Evolutionary conservation across 2,888 invertebrate species (phyloP), one percentile per base, ranked within the genome.

Genomic region (Myopa testacea): DNA sequence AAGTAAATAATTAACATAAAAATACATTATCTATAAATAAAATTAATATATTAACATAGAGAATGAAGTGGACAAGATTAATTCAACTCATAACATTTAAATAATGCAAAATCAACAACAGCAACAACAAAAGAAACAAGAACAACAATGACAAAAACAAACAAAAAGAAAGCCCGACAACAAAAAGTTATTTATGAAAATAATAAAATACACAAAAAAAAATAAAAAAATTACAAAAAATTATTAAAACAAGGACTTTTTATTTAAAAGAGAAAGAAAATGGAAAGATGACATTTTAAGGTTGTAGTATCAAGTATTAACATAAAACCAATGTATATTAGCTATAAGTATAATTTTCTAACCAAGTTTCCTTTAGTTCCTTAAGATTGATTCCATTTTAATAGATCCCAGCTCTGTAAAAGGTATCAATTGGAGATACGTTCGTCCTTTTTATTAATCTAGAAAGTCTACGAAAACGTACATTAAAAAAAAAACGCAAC

Each of bases 111-210:
- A 68, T 38, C 68, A 75, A 69, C 55, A 75, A 75, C 16, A 45
- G 4, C 70, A 70, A 50, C 40, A 67, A 67, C 16, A 67, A 67
- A 40, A 38, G 4, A 45, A 45, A 45, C 45, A 6, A 45, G 45
- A 45, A 45, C 68, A 68, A 68, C 70, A 73, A 45, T 45, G 45
- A 45, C 6, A 45, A 45, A 45, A 10, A 45, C 69, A 75, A 75
- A 65, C 45, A 12, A n/a, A 72, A 58, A 62, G 26, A 72, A 58
- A 62, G 67, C n/a, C n/a, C 37, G 62, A 62, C 73, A 73, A 73
- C 74, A 75, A 58, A 69, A 75, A 75, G 75, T 75, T 75, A 75
- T 75, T 75, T 75, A 75, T 69, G 69, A 75, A 75, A 75, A 75
- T 69, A 75, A 75, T 75, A 69, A 75, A 69, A 69, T 69, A 68